Percentiles rank a stretch among this genome's conserved stretches.
These are phyloP conservation scores for Heterodera carotae DNA, from an alignment of 1,140 invertebrate species.

Conservation along the genomic window DNA sequence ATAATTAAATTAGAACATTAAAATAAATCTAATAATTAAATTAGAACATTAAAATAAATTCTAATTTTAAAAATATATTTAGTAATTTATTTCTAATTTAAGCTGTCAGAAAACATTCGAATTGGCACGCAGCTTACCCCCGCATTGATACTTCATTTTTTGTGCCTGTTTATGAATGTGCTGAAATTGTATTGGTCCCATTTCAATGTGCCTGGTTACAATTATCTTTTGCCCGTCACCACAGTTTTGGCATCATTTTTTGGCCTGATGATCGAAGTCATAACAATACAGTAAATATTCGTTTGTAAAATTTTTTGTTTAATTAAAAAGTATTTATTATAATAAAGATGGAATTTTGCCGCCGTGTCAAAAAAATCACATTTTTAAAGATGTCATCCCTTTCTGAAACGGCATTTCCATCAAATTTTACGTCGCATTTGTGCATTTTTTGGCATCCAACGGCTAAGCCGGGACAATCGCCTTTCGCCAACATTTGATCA, in stretches of 20 bases:
- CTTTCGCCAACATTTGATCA: neutral
- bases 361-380: neutral
- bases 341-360: too few species aligned
- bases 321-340: too few species aligned
- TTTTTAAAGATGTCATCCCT: neutral
- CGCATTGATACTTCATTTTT: neutral
- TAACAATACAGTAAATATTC: neutral
- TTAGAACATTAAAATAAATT: neutral
- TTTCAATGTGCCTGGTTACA: constrained; percentile 1
- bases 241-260: neutral
- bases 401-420: neutral
- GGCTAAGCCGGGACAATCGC: neutral
- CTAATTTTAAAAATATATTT: neutral
- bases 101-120: constrained; percentile 9
- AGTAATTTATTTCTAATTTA: neutral
- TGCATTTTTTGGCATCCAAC: neutral
- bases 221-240: neutral
- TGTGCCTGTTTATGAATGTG: constrained; percentile 8
- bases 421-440: neutral
- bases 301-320: too few species aligned
- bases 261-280: constrained; percentile 8
- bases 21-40: neutral
- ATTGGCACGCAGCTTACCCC: neutral
- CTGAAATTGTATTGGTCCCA: constrained; percentile 6
- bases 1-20: neutral